Percentiles rank a stretch among this genome's conserved stretches.
These are phyloP conservation scores for Elgonia sp. DNA, from an alignment of 2,888 invertebrate genomes.

Conservation along the genomic window DNA sequence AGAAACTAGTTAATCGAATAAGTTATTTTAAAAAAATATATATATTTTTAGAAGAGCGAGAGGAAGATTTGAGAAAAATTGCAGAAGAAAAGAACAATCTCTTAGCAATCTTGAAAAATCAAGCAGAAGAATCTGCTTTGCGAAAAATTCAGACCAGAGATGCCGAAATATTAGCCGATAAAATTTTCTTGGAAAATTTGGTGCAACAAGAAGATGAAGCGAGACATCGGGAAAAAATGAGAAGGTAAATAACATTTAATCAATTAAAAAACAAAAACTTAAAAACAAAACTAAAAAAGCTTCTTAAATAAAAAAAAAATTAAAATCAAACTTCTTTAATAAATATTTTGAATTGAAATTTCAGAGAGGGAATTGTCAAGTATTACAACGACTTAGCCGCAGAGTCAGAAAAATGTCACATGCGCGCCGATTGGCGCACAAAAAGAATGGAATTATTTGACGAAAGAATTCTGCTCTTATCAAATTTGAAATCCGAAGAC, in stretches of 20 bases:
- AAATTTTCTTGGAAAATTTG: constrained; percentile 78
- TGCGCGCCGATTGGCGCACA: constrained; percentile 89
- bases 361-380: constrained; percentile 89
- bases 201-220: constrained; percentile 80
- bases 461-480: constrained; percentile 80
- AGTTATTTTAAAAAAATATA: neutral
- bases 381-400: constrained; percentile 90
- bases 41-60: constrained; percentile 77
- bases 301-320: too few species aligned
- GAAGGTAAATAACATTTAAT: constrained; percentile 77
- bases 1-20: neutral
- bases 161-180: constrained; percentile 82
- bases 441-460: constrained; percentile 85
- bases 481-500: constrained; percentile 30
- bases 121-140: constrained; percentile 81
- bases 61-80: constrained; percentile 77
- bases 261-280: too few species aligned
- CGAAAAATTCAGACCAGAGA: constrained; percentile 81
- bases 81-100: constrained; percentile 82
- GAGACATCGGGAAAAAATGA: constrained; percentile 78
- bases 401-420: constrained; percentile 88
- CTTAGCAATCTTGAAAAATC: constrained; percentile 82
- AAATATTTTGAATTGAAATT: neutral
- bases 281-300: too few species aligned
- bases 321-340: too few species aligned